Conservation (phyloP, 2,888 invertebrate species). For the Ophion slaviceki region DNA sequence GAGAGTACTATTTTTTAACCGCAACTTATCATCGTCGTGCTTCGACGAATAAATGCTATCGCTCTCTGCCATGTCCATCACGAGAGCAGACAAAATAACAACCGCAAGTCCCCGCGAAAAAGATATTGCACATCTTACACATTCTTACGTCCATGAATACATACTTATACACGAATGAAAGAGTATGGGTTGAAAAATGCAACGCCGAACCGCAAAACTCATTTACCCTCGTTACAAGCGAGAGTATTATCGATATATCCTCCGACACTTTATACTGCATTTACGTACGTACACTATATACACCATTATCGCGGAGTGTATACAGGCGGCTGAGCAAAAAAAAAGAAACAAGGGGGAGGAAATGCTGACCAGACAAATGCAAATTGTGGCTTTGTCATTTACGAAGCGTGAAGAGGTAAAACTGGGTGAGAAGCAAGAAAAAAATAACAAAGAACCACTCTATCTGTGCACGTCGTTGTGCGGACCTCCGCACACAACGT, state of each 20-base stretch:
- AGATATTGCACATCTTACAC: slow-evolving; percentile 47
- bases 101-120: slow-evolving; percentile 66
- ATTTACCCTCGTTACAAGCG: slow-evolving; percentile 69
- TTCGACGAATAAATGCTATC: slow-evolving; percentile 17
- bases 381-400: slow-evolving; percentile 67
- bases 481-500: not conserved
- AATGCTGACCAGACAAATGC: slow-evolving; percentile 53
- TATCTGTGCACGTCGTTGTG: not conserved
- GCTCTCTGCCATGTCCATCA: slow-evolving; percentile 55
- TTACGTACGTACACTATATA: slow-evolving; percentile 34
- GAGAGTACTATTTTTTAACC: not conserved
- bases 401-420: slow-evolving; percentile 63
- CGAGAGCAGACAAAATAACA: slow-evolving; percentile 65
- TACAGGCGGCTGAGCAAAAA: slow-evolving; percentile 3
- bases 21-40: slow-evolving; percentile 10
- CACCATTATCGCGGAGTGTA: slow-evolving; percentile 20
- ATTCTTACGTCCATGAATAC: not conserved
- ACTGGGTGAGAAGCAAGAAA: slow-evolving; percentile 49
- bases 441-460: slow-evolving; percentile 17
- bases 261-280: not conserved
- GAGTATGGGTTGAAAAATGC: slow-evolving; percentile 58
- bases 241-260: slow-evolving; percentile 60
- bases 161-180: not conserved
- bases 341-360: slow-evolving; percentile 14
- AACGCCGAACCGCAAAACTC: slow-evolving; percentile 68